These are phyloP conservation scores for Mesoligia furuncula DNA, from an alignment of 2,888 invertebrate genomes.

Conservation along the genomic window DNA sequence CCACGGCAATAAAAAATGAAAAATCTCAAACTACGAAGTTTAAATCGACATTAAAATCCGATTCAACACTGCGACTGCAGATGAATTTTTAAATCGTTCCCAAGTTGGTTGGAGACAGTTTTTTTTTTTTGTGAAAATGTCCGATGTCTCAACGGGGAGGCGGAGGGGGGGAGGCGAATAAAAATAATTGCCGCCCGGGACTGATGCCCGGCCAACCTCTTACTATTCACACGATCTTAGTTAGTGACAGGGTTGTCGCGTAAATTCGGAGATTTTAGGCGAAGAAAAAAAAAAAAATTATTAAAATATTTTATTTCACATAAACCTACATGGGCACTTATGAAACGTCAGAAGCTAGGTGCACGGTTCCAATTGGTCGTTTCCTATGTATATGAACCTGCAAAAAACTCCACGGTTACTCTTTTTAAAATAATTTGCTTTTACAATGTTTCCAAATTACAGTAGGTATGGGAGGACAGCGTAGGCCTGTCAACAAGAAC, in stretches of 20 bases:
- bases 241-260: constrained; percentile 75
- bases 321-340: no score
- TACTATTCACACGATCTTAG: constrained; percentile 82
- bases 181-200: constrained; percentile 84
- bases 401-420: no score
- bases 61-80: constrained; percentile 65
- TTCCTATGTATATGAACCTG: no score
- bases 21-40: constrained; percentile 49
- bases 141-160: constrained; percentile 62
- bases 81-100: constrained; percentile 74
- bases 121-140: constrained; percentile 60
- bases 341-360: no score
- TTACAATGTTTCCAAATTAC: no score
- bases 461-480: no score
- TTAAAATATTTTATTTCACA: no score
- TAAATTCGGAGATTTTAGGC: not conserved
- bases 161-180: constrained; percentile 79
- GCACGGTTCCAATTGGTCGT: no score
- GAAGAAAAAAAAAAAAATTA: no score
- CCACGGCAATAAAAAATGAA: constrained; percentile 31
- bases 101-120: constrained; percentile 55
- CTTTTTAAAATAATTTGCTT: no score
- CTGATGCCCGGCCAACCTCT: constrained; percentile 79
- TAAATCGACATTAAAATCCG: constrained; percentile 62
- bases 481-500: no score